Conservation (phyloP, 2,888 invertebrate genomes). For the Synanthedon andrenaeformis region DNA sequence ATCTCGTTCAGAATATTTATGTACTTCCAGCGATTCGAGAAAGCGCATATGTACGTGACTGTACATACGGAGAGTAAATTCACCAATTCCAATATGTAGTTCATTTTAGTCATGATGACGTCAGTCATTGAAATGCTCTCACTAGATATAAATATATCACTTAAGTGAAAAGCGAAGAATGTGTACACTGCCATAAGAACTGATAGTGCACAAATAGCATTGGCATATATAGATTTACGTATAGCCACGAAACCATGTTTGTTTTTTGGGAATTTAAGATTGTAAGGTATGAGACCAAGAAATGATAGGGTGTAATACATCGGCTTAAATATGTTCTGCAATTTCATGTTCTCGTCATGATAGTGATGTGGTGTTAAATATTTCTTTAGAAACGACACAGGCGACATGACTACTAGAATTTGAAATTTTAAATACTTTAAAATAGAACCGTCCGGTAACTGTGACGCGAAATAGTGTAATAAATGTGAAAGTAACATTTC, state of each 20-base stretch:
- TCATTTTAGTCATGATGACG: slow-evolving; percentile 34
- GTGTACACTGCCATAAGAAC: slow-evolving; percentile 20
- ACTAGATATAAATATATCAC: slow-evolving; percentile 19
- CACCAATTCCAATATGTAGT: slow-evolving; percentile 39
- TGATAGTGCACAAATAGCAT: slow-evolving; percentile 28
- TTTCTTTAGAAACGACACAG: slow-evolving; percentile 5
- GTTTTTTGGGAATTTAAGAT: slow-evolving; percentile 18
- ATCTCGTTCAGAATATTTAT: slow-evolving; percentile 37
- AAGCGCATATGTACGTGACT: slow-evolving; percentile 29
- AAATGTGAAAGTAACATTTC: not conserved
- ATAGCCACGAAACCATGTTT: slow-evolving; percentile 20
- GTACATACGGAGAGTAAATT: slow-evolving; percentile 21
- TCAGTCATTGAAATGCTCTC: slow-evolving; percentile 26
- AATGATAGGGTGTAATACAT: slow-evolving; percentile 22
- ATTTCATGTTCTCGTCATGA: slow-evolving; percentile 5
- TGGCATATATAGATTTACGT: slow-evolving; percentile 36
- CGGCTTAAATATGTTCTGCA: slow-evolving; percentile 24
- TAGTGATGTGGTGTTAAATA: slow-evolving; percentile 1
- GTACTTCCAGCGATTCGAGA: slow-evolving; percentile 27
- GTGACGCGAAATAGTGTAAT: not conserved
- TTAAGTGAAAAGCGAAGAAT: slow-evolving; percentile 31
- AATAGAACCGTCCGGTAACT: not conserved
- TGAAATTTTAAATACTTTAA: not conserved
- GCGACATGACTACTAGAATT: not conserved
- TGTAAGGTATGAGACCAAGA: slow-evolving; percentile 31